phyloP scores from a whole-genome alignment of 2,888 invertebrate species.

The Stratiomys singularior region DNA sequence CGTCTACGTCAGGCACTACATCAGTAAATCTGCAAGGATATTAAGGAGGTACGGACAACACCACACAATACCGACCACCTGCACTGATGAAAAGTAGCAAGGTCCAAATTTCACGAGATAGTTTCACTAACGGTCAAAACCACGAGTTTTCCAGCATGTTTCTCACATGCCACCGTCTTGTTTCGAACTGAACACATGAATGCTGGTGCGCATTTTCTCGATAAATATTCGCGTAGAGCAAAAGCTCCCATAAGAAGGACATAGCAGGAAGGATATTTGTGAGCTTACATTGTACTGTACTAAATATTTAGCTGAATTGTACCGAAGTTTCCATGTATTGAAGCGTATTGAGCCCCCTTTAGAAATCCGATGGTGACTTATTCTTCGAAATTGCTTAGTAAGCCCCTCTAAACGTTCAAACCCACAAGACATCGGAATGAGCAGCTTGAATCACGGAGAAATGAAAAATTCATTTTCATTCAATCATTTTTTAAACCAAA shows the following conservation, averaged over 20 bases:
- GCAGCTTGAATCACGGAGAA: too few species aligned
- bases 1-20: constrained; percentile 5
- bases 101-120: constrained; percentile 2
- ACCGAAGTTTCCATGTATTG: too few species aligned
- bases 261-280: not conserved
- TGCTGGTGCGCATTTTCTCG: constrained; percentile 18
- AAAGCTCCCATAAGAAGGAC: constrained; percentile 19
- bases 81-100: not conserved
- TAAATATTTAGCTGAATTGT: not conserved
- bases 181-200: constrained; percentile 1
- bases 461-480: not conserved
- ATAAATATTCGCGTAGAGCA: not conserved
- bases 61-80: not conserved
- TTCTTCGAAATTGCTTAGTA: not conserved
- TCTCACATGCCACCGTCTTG: constrained; percentile 14
- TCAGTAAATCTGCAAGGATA: not conserved
- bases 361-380: too few species aligned
- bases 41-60: not conserved
- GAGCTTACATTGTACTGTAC: not conserved
- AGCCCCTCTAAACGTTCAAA: too few species aligned
- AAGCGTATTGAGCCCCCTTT: too few species aligned
- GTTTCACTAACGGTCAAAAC: constrained; percentile 11
- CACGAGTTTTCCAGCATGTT: constrained; percentile 28
- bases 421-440: too few species aligned
- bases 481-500: not conserved